These are phyloP conservation scores for Thecophora atra DNA, from an alignment of 2,888 invertebrate species.

Conservation along the genomic window DNA sequence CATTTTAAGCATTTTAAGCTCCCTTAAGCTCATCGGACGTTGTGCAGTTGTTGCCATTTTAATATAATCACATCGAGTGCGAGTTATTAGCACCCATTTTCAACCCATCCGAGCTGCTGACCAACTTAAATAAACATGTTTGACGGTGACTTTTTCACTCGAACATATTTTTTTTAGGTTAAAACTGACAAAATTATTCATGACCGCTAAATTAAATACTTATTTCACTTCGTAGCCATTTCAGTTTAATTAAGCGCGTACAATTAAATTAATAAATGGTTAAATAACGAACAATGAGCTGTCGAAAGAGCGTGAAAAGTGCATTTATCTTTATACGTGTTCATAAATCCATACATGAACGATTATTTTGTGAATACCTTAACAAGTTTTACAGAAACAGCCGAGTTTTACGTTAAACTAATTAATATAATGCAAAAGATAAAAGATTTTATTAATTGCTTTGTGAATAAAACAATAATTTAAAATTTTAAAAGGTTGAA, in stretches of 20 bases:
- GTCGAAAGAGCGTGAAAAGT: neutral
- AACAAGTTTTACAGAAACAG: too few species aligned
- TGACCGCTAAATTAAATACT: neutral
- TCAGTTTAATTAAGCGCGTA: conserved; percentile 19
- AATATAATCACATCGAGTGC: neutral
- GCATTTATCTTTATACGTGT: neutral
- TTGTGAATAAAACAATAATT: too few species aligned
- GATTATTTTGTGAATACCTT: neutral
- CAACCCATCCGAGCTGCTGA: neutral
- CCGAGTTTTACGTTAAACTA: too few species aligned
- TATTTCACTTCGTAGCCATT: conserved; percentile 2
- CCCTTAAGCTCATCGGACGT: neutral
- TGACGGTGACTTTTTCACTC: neutral
- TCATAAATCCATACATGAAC: neutral
- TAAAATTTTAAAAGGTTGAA: too few species aligned
- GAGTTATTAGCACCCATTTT: neutral
- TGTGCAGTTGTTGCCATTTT: neutral
- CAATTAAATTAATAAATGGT: conserved; percentile 29
- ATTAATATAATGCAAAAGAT: too few species aligned
- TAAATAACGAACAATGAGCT: conserved; percentile 16
- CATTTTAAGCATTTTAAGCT: neutral
- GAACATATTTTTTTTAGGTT: neutral
- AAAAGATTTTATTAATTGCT: too few species aligned
- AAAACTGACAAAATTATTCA: conserved; percentile 1
- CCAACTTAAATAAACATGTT: neutral